These are phyloP conservation scores for Hemibagrus guttatus DNA, from an alignment of 2,797 vertebrate genomes.

Conservation along the genomic window DNA sequence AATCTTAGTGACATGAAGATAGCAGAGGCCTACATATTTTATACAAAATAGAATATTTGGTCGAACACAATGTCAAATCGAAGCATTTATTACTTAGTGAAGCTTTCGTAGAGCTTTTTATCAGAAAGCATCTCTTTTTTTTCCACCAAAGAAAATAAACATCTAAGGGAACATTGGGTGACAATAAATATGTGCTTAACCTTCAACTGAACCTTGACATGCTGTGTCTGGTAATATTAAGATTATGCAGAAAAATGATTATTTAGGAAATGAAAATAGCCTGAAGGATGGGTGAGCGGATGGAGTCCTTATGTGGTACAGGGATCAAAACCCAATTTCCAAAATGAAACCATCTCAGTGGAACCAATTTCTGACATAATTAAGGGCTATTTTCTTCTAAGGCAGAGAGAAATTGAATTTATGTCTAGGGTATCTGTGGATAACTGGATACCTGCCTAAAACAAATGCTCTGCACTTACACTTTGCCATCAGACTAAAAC, in stretches of 20 bases:
- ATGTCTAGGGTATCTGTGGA: background rate
- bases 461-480: constrained; percentile 20
- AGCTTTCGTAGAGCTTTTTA: background rate
- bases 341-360: constrained; percentile 11
- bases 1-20: constrained; percentile 14
- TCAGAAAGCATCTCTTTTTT: background rate
- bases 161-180: background rate
- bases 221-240: constrained; percentile 12
- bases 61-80: constrained; percentile 8
- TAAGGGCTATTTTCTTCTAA: constrained; percentile 42
- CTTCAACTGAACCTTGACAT: constrained; percentile 29
- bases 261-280: constrained; percentile 31
- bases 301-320: background rate
- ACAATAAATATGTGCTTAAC: constrained; percentile 10
- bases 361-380: constrained; percentile 41
- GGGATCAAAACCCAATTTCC: constrained; percentile 35
- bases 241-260: constrained; percentile 12
- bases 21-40: background rate
- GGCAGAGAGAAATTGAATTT: constrained; percentile 42
- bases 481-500: constrained; percentile 1
- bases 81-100: background rate
- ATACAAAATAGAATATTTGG: background rate
- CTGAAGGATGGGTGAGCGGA: background rate
- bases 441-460: constrained; percentile 15
- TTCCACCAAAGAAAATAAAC: background rate